A percentile compares a stretch with the other conserved stretches of the same genome.
Evolutionary conservation across 2,113 vertebrate genomes (phyloP).

Genomic region (Erinaceus europaeus): DNA sequence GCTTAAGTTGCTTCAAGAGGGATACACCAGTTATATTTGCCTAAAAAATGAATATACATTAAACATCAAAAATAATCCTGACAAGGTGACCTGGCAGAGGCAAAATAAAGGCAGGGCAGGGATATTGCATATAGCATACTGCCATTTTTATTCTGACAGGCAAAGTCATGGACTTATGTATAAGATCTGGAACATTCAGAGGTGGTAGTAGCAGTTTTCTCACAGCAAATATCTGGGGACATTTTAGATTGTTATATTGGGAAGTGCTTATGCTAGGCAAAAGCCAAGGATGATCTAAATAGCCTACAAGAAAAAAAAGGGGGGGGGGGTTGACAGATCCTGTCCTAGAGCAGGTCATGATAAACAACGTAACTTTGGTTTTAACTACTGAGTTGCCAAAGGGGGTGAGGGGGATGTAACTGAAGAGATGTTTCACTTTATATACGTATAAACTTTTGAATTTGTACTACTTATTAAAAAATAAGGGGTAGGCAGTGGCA

Average conservation of each 20-base stretch:
- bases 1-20: background rate
- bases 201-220: background rate
- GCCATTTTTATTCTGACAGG: background rate
- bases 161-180: background rate
- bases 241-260: background rate
- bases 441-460: background rate
- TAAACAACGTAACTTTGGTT: background rate
- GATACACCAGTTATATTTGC: background rate
- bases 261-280: background rate
- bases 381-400: background rate
- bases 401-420: background rate
- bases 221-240: background rate
- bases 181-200: background rate
- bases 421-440: background rate
- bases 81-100: background rate
- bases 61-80: background rate
- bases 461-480: background rate
- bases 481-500: too few species aligned
- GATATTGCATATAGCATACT: background rate
- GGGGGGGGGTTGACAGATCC: background rate
- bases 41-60: background rate
- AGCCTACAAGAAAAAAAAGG: background rate
- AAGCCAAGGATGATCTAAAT: background rate
- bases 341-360: background rate
- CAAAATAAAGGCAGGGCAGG: background rate